Evolutionary conservation across 2,113 vertebrate species (phyloP).

Genomic region (Halcyon malimbica): DNA sequence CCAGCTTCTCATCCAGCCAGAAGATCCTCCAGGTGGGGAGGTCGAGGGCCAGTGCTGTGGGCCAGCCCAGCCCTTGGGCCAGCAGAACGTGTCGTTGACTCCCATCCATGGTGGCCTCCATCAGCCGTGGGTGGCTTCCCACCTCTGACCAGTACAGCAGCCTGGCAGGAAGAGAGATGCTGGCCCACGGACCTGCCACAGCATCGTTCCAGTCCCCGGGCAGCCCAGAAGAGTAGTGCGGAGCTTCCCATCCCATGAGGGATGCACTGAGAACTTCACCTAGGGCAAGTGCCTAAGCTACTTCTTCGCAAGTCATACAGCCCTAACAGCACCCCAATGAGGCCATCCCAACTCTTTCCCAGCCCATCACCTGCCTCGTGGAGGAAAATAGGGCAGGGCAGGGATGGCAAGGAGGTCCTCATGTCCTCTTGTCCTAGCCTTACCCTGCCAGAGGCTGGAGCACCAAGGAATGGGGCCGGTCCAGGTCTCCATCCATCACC

Average conservation of each 20-base stretch:
- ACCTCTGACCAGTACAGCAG: slow-evolving; percentile 93
- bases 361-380: background rate
- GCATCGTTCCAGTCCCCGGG: background rate
- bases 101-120: slow-evolving; percentile 88
- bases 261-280: background rate
- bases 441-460: slow-evolving; percentile 86
- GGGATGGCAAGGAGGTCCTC: background rate
- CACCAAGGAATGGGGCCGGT: slow-evolving; percentile 75
- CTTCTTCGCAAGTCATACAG: background rate
- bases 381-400: background rate
- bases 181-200: background rate
- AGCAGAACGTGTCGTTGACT: slow-evolving; percentile 78
- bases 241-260: background rate
- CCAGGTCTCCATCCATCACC: slow-evolving; percentile 81
- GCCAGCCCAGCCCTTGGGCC: slow-evolving; percentile 80
- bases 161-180: slow-evolving; percentile 55
- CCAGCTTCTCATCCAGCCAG: slow-evolving; percentile 91
- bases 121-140: slow-evolving; percentile 81
- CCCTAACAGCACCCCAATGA: background rate
- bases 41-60: slow-evolving; percentile 86
- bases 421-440: background rate
- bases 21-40: slow-evolving; percentile 81
- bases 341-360: background rate
- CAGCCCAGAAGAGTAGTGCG: background rate
- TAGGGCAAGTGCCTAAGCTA: background rate